These are phyloP conservation scores for Chaetodon auriga DNA, from an alignment of 2,113 vertebrate species.

Conservation along the genomic window DNA sequence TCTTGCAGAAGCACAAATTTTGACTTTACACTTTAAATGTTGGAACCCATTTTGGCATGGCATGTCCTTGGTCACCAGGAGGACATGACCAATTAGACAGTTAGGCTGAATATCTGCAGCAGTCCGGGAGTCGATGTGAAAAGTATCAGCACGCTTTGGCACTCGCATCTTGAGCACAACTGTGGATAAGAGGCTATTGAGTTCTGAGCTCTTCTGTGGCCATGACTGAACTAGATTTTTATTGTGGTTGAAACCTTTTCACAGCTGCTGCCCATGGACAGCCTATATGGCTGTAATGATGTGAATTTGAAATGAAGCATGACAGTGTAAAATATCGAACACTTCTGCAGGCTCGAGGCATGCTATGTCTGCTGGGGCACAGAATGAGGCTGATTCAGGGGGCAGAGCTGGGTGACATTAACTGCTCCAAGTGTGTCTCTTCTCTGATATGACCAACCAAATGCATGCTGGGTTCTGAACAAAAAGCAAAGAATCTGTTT, in stretches of 20 bases:
- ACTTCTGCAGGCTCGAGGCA: not conserved
- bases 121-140: not conserved
- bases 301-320: constrained; percentile 34
- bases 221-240: constrained; percentile 3
- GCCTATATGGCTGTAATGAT: constrained; percentile 33
- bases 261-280: constrained; percentile 11
- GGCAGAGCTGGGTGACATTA: not conserved
- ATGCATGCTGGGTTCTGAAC: not conserved
- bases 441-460: not conserved
- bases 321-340: constrained; percentile 21
- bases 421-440: not conserved
- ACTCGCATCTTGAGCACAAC: not conserved
- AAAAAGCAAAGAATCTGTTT: no score
- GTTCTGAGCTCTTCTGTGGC: not conserved
- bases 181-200: not conserved
- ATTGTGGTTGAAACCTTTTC: constrained; percentile 16
- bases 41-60: not conserved
- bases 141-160: not conserved
- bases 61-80: not conserved
- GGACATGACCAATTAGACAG: not conserved
- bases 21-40: not conserved
- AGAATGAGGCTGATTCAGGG: constrained; percentile 8
- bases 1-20: not conserved
- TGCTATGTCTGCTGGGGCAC: not conserved
- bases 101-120: not conserved